Conservation (phyloP, 2,888 invertebrate species). For the Lycophotia porphyrea region DNA sequence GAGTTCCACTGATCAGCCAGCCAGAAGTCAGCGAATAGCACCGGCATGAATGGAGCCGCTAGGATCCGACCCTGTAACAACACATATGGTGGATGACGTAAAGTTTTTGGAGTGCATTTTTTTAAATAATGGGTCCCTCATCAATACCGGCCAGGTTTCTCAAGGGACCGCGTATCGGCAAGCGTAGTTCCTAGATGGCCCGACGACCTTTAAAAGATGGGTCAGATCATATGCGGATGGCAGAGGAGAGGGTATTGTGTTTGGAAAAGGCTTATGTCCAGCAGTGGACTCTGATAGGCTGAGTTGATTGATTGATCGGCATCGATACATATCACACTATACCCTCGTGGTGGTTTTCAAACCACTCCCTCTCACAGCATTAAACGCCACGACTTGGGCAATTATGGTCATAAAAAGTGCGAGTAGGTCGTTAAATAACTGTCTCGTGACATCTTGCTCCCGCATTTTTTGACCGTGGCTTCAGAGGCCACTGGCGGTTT, state of each 20-base stretch:
- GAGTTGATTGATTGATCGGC: background rate
- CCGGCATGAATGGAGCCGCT: slow-evolving; percentile 97
- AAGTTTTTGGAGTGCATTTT: background rate
- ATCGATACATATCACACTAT: background rate
- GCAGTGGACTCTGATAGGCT: background rate
- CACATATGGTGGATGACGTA: background rate
- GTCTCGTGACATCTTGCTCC: background rate
- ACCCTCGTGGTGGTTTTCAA: background rate
- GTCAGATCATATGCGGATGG: background rate
- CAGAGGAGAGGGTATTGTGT: background rate
- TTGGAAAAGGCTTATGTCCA: background rate
- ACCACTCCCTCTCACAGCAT: background rate
- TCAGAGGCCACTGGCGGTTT: background rate
- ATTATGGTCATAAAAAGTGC: background rate
- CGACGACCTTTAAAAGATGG: background rate
- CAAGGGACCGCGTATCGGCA: background rate
- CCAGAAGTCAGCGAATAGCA: slow-evolving; percentile 99
- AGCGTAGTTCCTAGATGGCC: background rate
- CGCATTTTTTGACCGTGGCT: background rate
- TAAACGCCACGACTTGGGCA: background rate
- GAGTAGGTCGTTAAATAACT: background rate
- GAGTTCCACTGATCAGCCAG: slow-evolving; percentile 99
- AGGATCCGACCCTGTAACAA: slow-evolving; percentile 93
- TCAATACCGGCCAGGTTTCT: background rate
- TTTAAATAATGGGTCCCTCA: background rate